Evolutionary conservation across 2,888 invertebrate species (phyloP), one percentile per base, ranked within the genome.

Genomic region (Meliscaeva auricollis): DNA sequence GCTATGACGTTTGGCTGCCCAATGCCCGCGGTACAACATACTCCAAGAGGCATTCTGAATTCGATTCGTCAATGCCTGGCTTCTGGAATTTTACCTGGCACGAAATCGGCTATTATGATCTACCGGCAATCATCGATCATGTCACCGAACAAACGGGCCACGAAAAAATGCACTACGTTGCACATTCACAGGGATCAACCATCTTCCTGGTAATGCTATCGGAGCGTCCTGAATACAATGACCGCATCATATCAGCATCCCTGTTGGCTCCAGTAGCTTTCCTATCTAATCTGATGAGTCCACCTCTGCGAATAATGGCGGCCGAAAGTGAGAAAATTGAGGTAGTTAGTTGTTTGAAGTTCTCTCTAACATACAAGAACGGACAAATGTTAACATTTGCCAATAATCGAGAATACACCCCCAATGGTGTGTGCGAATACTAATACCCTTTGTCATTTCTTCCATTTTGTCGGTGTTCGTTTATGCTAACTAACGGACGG

Each of bases 81-180:
- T 91, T 91, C 79, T 91, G 91, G 91, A 89, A 91, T 64, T 91
- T 91, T 69, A 90, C 89, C 30, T 91, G 90, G 90, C 91, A 91
- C 66, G 91, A 91, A 87, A 91, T 91, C 81, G 91, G 91, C 69
- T 82, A 89, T 46, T 89, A 89, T 56, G 91, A 91, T 87, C 76
- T 91, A 66, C 89, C 91, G 3, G 89, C 90, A 46, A 87, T 89
- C 15, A 88, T 91, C 15, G 90, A 91, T 74, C 89, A 90, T 76
- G 88, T 91, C 46, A 88, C 90, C 17, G 83, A 73, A n/a, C 62
- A 85, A 52, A 91, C 91, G 3, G 88, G 88, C 0, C 89, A 89
- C 2, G 64, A 79, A 8, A 89, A 89, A 38, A 41, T 91, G 44
- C 91, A 91, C 87, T 91, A 91, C 83, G 89, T 90, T 6, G 91